Base-by-base conservation (phyloP, 2,113 vertebrate genomes). In the Nibea albiflora region DNA sequence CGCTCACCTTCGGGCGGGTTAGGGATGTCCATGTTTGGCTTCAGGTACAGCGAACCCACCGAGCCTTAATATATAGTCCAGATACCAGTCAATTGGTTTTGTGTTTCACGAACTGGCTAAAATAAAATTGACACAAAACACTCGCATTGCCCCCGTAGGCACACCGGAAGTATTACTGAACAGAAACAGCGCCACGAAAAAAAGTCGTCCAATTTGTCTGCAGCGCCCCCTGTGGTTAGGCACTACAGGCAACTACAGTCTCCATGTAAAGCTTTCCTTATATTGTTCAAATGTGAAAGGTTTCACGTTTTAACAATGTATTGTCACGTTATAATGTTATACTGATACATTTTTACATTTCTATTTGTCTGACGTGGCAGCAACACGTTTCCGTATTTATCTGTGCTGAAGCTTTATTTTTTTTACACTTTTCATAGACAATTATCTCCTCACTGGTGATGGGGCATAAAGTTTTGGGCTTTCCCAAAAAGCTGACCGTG, bases 1-100 rank as follows among this genome's bases (percentile, higher is more conserved):
- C 14, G 28, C 88, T 92, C 71, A 95, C 95, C 95, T 90, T 95
- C 95, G 2, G 95, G 95, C 0, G 93, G 82, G 1, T 73, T 93
- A 0, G 94, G 92, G 31, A 93, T 85, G 49, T 95, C 95, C 95
- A 95, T 95, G 22, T 44, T 64, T 66, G 57, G 19, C 19, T 28
- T 28, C 20, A 62, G 42, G 22, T 50, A 6, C 78, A 70, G 72
- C 28, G 22, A 78, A n/a, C 1, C 7, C 54, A 14, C 57, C 31
- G 31, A 52, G 22, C 10, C 11, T 20, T 11, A 35, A 58, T 0
- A 16, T 1, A 53, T 15, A 67, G 1, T 11, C 15, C 28, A 4
- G 4, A 60, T 1, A 31, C 9, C 11, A 3, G 4, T 11, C 3
- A 22, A n/a, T 1, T 58, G 0, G 4, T 61, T 26, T 28, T 17